Evolutionary conservation across 2,113 vertebrate species (phyloP).

Genomic region (Spizaetus ornatus): DNA sequence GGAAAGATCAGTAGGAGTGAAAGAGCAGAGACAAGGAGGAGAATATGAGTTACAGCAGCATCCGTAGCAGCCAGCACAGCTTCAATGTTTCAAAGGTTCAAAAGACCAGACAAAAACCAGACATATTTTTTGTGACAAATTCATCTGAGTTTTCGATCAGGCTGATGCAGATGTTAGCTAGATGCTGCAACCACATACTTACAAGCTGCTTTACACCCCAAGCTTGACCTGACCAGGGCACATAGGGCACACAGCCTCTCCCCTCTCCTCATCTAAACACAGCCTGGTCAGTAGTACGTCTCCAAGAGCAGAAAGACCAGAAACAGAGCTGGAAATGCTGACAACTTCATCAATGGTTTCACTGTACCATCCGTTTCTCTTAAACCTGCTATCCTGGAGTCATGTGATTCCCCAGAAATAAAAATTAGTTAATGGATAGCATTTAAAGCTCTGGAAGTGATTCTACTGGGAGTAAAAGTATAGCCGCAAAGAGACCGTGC

Average conservation of each 20-base stretch:
- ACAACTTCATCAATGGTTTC: not conserved
- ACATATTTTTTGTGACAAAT: not conserved
- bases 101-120: not conserved
- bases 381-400: not conserved
- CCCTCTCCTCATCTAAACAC: not conserved
- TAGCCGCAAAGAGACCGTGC: rapidly evolving
- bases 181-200: not conserved
- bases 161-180: not conserved
- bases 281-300: rapidly evolving
- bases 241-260: rapidly evolving
- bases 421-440: not conserved
- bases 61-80: not conserved
- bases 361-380: not conserved
- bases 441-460: not conserved
- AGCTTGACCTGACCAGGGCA: not conserved
- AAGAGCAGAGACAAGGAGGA: not conserved
- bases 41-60: not conserved
- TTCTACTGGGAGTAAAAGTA: not conserved
- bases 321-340: not conserved
- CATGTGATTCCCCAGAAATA: not conserved
- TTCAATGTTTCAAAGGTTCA: not conserved
- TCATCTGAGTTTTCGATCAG: not conserved
- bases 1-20: not conserved
- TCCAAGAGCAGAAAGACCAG: not conserved
- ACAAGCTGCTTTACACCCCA: rapidly evolving